These are phyloP conservation scores for Athalia cordata DNA, from an alignment of 2,888 invertebrate genomes.

Conservation along the genomic window DNA sequence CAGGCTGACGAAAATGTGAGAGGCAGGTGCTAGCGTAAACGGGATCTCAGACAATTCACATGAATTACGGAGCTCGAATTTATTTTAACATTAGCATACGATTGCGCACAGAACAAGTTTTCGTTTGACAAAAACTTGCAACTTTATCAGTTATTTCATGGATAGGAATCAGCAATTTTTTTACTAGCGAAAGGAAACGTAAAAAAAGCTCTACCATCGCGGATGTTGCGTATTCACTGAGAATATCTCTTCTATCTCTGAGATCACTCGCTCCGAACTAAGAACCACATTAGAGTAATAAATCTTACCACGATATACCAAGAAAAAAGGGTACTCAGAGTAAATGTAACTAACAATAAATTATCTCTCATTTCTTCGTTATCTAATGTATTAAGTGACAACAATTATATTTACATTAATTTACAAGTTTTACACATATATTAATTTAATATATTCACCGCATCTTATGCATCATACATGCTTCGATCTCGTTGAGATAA, in stretches of 20 bases:
- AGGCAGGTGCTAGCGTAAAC: neutral
- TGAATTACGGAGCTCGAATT: neutral
- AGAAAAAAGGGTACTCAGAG: too few species aligned
- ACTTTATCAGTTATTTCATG: too few species aligned
- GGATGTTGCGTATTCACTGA: too few species aligned
- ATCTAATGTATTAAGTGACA: slow-evolving; percentile 45
- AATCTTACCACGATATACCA: too few species aligned
- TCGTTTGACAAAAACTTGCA: too few species aligned
- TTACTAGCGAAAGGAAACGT: too few species aligned
- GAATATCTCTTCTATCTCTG: too few species aligned
- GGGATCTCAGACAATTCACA: neutral
- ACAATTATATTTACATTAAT: slow-evolving; percentile 63
- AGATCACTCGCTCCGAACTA: too few species aligned
- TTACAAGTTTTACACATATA: slow-evolving; percentile 53
- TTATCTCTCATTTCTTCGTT: neutral
- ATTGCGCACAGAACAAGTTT: neutral
- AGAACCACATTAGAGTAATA: too few species aligned
- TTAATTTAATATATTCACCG: neutral
- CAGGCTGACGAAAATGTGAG: neutral
- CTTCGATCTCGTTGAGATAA: too few species aligned
- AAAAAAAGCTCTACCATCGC: too few species aligned
- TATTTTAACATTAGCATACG: slow-evolving; percentile 15
- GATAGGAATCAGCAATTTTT: too few species aligned
- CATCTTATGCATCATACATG: neutral
- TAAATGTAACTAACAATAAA: neutral